Evolutionary conservation across 2,888 invertebrate species (phyloP).

Genomic region (Morpho helenor): DNA sequence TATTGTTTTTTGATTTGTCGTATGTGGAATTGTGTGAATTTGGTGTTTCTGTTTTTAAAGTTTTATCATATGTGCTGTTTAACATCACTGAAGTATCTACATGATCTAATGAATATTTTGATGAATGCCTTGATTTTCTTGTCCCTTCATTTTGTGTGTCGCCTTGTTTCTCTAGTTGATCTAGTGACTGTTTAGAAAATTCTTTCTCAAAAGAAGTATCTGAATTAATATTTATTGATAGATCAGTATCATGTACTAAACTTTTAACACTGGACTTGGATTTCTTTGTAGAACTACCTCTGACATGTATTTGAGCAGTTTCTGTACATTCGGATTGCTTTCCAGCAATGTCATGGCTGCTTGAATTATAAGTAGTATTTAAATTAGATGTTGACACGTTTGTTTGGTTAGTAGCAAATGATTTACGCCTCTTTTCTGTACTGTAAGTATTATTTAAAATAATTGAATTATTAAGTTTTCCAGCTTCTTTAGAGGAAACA

Average conservation of each 20-base stretch:
- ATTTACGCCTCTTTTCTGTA: constrained; percentile 7
- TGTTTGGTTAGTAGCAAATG: constrained; percentile 16
- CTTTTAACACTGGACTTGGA: too few species aligned
- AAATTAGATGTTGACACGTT: background rate
- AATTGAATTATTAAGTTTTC: too few species aligned
- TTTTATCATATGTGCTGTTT: constrained; percentile 28
- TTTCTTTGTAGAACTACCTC: too few species aligned
- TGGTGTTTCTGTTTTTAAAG: background rate
- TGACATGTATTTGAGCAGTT: too few species aligned
- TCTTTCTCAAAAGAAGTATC: constrained; percentile 24
- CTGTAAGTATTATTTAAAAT: background rate
- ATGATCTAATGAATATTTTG: constrained; percentile 6
- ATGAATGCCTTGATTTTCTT: background rate
- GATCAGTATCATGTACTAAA: background rate
- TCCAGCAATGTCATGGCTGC: background rate
- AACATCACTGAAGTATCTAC: constrained; percentile 5
- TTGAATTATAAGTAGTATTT: constrained; percentile 32
- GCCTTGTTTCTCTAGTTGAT: background rate
- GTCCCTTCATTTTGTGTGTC: constrained; percentile 9
- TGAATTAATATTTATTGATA: constrained; percentile 13
- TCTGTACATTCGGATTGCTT: background rate
- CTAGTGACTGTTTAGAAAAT: constrained; percentile 15
- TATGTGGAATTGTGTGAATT: constrained; percentile 11
- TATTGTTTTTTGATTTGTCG: constrained; percentile 18
- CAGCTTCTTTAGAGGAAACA: too few species aligned